These are phyloP conservation scores for Apamea sordens DNA, from an alignment of 2,888 invertebrate species.

Conservation along the genomic window DNA sequence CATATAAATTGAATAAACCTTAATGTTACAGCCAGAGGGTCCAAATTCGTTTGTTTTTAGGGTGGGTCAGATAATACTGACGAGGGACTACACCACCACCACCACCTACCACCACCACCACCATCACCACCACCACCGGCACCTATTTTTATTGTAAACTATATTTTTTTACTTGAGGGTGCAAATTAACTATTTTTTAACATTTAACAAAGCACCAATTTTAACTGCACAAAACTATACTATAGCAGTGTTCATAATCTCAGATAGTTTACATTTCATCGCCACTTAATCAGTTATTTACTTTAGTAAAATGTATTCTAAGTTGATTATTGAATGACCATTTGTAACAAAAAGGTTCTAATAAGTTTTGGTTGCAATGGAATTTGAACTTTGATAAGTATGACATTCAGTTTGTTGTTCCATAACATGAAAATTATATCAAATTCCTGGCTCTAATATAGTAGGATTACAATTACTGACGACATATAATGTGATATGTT, in stretches of 20 bases:
- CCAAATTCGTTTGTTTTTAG: too few relatives aligned
- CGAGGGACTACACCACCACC: too few relatives aligned
- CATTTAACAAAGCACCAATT: not conserved
- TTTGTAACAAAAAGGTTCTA: not conserved
- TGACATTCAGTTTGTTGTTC: not conserved
- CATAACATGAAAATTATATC: not conserved
- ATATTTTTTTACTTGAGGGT: not conserved
- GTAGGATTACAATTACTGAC: not conserved
- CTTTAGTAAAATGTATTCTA: not conserved
- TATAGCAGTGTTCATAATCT: not conserved
- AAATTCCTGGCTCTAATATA: not conserved
- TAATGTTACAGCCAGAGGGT: too few relatives aligned
- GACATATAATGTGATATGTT: conserved; percentile 65
- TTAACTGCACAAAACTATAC: not conserved
- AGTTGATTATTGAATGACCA: not conserved
- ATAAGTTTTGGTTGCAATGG: too few relatives aligned
- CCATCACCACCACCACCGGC: too few relatives aligned
- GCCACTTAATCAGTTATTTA: too few relatives aligned
- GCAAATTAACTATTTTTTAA: not conserved
- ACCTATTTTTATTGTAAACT: not conserved
- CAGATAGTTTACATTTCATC: too few relatives aligned
- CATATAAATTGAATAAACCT: too few relatives aligned
- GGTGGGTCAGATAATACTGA: too few relatives aligned
- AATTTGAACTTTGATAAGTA: not conserved
- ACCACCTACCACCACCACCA: too few relatives aligned